Percentiles rank a stretch among this genome's conserved stretches.
Conservation (phyloP, 2,113 vertebrate genomes). For the Microcebus jonahi region DNA sequence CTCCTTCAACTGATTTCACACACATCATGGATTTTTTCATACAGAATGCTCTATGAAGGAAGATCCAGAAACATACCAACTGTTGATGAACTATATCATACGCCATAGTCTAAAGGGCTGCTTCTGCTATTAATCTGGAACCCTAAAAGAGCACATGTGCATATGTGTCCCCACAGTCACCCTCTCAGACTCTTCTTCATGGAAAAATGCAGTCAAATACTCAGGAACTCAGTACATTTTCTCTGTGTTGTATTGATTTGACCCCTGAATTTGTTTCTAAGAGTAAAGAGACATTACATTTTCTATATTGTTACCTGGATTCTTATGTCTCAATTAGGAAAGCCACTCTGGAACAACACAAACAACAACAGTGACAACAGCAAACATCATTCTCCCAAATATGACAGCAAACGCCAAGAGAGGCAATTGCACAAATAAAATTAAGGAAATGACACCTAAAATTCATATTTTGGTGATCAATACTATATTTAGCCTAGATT, state of each 20-base stretch:
- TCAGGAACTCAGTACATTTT: not conserved
- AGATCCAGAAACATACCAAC: not conserved
- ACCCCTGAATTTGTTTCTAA: not conserved
- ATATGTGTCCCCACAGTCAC: not conserved
- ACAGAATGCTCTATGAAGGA: not conserved
- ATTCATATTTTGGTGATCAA: not conserved
- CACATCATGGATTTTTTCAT: not conserved
- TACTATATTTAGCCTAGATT: not conserved
- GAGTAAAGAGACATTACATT: not conserved
- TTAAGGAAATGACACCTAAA: not conserved
- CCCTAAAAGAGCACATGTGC: not conserved
- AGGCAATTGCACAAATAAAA: not conserved
- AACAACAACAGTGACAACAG: not conserved
- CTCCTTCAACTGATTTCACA: not conserved
- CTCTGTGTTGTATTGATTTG: not conserved
- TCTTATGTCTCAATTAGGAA: not conserved
- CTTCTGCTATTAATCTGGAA: not conserved
- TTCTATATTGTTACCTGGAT: not conserved
- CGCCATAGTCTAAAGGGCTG: not conserved
- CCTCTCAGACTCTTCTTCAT: not conserved
- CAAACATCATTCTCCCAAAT: not conserved
- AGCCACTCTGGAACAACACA: not conserved
- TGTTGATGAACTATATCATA: not conserved
- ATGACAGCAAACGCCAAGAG: not conserved
- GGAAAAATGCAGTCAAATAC: not conserved